Base-by-base conservation (phyloP, 2,888 invertebrate genomes). In the Nebria brevicollis region DNA sequence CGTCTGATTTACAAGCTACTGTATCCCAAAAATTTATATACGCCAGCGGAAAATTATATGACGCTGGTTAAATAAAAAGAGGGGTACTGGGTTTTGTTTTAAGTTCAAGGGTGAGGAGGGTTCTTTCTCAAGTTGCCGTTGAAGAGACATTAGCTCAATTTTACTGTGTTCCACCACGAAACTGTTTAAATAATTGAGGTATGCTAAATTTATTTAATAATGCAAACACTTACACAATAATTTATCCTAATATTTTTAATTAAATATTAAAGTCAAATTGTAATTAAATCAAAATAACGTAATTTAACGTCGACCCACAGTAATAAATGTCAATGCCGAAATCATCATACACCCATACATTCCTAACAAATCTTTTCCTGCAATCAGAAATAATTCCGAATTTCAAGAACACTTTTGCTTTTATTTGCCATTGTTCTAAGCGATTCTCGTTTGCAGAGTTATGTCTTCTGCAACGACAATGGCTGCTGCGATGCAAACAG, bases 41-140 rank as follows among this genome's bases (percentile, higher is more conserved):
- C 25, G 26, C 20, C 11, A 65, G 78, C 74, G 78, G 78, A 74
- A 78, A 78, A 78, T 73, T 78, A 66, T 78, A 66, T 78, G 73
- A 74, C 74, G 74, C 34, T 64, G 15, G 66, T n/a, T 72, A 77
- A 43, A 72, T 64, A 65, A 72, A 72, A 72, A 72, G 72, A 26
- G n/a, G 65, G 72, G 41, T 8, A 34, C 26, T 77, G 43, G 41
- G 72, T 77, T 77, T 77, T 72, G 41, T 77, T 77, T 72, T 64
- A 77, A 72, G 34, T 41, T 13, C 77, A 34, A 64, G 26, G 77
- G 64, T 7, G 64, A 70, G 72, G 13, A 8, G n/a, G 13, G 26
- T 72, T 72, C 72, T 77, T 77, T 77, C 72, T 11, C 15, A n/a
- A 72, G 72, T 54, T 64, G 34, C 72, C 65, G 34, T 41, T 1